Base-by-base conservation (phyloP, 2,888 invertebrate genomes). In the Eretmocerus hayati region DNA sequence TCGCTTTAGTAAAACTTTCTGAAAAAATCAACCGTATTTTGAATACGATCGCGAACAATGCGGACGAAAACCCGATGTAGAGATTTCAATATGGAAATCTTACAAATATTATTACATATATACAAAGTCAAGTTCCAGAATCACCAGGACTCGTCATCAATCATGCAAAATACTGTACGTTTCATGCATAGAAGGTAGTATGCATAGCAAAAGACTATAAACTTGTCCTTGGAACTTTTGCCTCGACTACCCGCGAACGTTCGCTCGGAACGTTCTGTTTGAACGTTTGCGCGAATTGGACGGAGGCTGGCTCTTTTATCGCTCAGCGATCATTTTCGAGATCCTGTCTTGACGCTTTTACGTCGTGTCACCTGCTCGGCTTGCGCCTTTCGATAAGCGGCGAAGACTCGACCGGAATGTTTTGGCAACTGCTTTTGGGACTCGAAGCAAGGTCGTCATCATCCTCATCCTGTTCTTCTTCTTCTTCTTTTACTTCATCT, bases 361-460 rank as follows among this genome's bases (percentile, higher is more conserved):
- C 44, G 31, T 33, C 19, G 41, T 44, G 48, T 54, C 53, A 48
- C 46, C 50, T 26, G 46, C 46, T 50, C 31, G 36, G 44, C 33
- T 46, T 42, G 23, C 49, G 46, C 15, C 53, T 42, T 23, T 45
- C 46, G 32, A 53, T 51, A 32, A 56, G 36, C 39, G 54, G 50
- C 42, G 50, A 50, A 20, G 52, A 50, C 42, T 53, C 51, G 26
- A 53, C 50, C 43, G 55, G 55, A 55, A 55, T 55, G 50, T 55
- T 43, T 36, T 53, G 45, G 30, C 42, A 55, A n/a, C n/a, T 13
- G 47, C 50, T 50, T 26, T 42, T 38, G 30, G 45, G 15, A 42
- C 46, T 55, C 20, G 43, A 22, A 37, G 37, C 42, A 45, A n/a
- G n/a, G n/a, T n/a, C n/a, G 40, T 52, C 36, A 41, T 22, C 32